Percentiles rank a stretch among this genome's conserved stretches.
Evolutionary conservation across 2,113 vertebrate species (phyloP).

Genomic region (Thryonomys swinderianus): DNA sequence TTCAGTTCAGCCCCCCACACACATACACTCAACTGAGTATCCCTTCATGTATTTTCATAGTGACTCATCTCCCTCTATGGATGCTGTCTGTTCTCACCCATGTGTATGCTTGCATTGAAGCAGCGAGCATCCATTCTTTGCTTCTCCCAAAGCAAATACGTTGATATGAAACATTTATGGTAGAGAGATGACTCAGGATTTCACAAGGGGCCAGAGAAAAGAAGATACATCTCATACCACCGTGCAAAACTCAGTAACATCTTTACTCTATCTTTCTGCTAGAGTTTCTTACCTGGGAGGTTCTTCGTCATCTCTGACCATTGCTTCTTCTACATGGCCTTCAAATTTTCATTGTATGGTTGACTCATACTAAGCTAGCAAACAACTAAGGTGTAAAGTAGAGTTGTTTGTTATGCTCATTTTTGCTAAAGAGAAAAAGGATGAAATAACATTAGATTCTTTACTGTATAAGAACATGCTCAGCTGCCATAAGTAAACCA

Average conservation of each 20-base stretch:
- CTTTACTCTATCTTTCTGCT: neutral
- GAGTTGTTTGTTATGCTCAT: slow-evolving; percentile 38
- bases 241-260: neutral
- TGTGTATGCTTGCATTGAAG: neutral
- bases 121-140: neutral
- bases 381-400: slow-evolving; percentile 34
- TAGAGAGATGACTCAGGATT: neutral
- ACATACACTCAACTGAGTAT: neutral
- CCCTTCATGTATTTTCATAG: neutral
- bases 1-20: neutral
- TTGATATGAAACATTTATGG: neutral
- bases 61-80: neutral
- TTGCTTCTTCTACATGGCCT: neutral
- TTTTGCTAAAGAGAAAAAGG: neutral
- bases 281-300: neutral
- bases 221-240: neutral
- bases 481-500: slow-evolving; percentile 32
- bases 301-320: neutral
- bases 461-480: neutral
- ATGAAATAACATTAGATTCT: slow-evolving; percentile 47
- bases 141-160: neutral
- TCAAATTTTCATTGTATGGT: slow-evolving; percentile 33
- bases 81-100: neutral
- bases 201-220: neutral
- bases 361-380: slow-evolving; percentile 57